Evolutionary conservation across 1,140 invertebrate species (phyloP), one percentile per base, ranked within the genome.

Genomic region (Monochamus saltuarius): DNA sequence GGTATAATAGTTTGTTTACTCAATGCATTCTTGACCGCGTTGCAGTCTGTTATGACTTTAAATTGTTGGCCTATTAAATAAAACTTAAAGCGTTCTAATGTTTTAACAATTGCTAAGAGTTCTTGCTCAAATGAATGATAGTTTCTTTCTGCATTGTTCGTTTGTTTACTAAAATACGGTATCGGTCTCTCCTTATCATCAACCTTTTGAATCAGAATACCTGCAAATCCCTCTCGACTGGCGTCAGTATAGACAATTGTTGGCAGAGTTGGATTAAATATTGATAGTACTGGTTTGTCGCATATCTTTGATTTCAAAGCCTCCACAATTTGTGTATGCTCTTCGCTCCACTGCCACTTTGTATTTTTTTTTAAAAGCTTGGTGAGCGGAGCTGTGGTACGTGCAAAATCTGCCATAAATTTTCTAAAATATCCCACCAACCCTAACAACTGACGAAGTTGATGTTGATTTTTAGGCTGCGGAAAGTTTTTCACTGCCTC

Each of bases 131-230:
- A 55, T 9, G 39, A 55, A 29, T 29, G 22, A 29, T 29, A 29
- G 6, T 29, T 29, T 29, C 6, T 29, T 29, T 29, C 22, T 3
- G 22, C 22, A 2, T 4, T 34, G 4, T 7, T 55, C 6, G 53
- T 55, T 19, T 55, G 53, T 55, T 55, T 55, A 42, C 39, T 43
- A 46, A 42, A 55, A 38, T 7, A 55, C 4, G 53, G 38, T n/a
- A 51, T 37, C 3, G 49, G 49, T 2, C 34, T 29, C 4, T 51
- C 49, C 6, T n/a, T 46, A 51, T 56, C 36, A 11, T 52, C 29
- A 37, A 19, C 2, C 11, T 53, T 53, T 59, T 59, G 56, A 14
- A 9, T 52, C 4, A 59, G 29, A 22, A 52, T 54, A 7, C 46
- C 56, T 7, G 29, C 46, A 39, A 36, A 54, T n/a, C 56, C 56